Evolutionary conservation across 2,797 vertebrate genomes (phyloP).

Genomic region (Remorina albescens): DNA sequence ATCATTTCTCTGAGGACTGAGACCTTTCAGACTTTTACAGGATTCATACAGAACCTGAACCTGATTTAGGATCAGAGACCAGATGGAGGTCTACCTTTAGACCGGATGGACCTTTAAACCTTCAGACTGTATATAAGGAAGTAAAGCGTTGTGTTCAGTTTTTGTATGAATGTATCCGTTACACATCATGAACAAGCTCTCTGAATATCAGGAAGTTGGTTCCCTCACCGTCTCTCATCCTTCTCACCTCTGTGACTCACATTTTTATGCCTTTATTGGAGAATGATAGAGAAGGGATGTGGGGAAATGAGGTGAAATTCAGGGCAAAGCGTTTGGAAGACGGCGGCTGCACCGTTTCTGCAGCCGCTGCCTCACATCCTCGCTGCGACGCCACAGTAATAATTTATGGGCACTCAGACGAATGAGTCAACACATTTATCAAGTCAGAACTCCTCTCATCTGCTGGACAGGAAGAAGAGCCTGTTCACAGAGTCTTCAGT

Average conservation of each 20-base stretch:
- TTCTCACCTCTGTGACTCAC: background rate
- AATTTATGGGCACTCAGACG: background rate
- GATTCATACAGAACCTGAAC: no score
- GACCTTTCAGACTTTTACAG: no score
- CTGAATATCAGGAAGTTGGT: background rate
- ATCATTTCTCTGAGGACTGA: no score
- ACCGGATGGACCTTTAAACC: no score
- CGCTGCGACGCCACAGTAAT: background rate
- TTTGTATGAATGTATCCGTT: background rate
- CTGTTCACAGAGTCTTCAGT: background rate
- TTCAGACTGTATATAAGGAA: no score
- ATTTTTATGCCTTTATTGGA: background rate
- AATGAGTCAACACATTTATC: background rate
- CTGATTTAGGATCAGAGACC: no score
- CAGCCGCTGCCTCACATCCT: background rate
- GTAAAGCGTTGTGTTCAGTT: no score
- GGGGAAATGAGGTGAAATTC: background rate
- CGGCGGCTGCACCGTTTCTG: background rate
- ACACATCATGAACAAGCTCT: background rate
- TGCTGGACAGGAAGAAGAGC: background rate
- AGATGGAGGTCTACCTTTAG: no score
- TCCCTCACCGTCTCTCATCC: background rate
- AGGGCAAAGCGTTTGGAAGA: background rate
- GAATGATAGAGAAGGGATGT: background rate
- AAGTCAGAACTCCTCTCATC: background rate